Evolutionary conservation across 2,888 invertebrate species (phyloP).

Genomic region (Andrena haemorrhoa): DNA sequence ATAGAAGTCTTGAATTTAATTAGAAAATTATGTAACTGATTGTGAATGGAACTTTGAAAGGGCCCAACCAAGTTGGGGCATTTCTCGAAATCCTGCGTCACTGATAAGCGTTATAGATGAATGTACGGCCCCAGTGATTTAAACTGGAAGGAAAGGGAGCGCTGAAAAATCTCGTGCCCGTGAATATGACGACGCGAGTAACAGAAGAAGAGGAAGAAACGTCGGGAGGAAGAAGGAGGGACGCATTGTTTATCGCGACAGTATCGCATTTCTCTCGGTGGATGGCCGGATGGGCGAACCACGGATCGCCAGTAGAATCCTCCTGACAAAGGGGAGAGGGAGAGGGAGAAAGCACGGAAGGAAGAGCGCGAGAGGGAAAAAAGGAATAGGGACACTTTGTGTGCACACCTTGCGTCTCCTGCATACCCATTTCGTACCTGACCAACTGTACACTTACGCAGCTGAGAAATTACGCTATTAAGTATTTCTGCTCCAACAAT

Average conservation of each 20-base stretch:
- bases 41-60: too few species aligned
- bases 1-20: too few species aligned
- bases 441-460: not conserved
- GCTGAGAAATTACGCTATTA: slow-evolving; percentile 2
- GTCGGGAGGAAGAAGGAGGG: slow-evolving; percentile 41
- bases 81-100: not conserved
- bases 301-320: slow-evolving; percentile 43
- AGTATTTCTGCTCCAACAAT: not conserved
- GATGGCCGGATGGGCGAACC: slow-evolving; percentile 55
- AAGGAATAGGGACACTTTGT: not conserved
- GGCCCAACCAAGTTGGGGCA: too few species aligned
- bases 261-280: slow-evolving; percentile 58
- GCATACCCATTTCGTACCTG: slow-evolving; percentile 6
- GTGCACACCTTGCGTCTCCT: slow-evolving; percentile 20
- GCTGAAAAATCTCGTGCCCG: slow-evolving; percentile 20
- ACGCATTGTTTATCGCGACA: slow-evolving; percentile 59
- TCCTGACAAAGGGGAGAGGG: slow-evolving; percentile 44
- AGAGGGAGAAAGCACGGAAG: slow-evolving; percentile 13
- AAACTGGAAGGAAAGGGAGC: not conserved
- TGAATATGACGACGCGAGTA: slow-evolving; percentile 11
- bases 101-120: not conserved
- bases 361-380: not conserved
- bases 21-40: too few species aligned
- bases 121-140: not conserved
- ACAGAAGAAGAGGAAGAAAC: slow-evolving; percentile 1